A percentile compares a stretch with the other conserved stretches of the same genome.
These are phyloP conservation scores for Leptopilina myrica DNA, from an alignment of 2,888 invertebrate species.

Conservation along the genomic window DNA sequence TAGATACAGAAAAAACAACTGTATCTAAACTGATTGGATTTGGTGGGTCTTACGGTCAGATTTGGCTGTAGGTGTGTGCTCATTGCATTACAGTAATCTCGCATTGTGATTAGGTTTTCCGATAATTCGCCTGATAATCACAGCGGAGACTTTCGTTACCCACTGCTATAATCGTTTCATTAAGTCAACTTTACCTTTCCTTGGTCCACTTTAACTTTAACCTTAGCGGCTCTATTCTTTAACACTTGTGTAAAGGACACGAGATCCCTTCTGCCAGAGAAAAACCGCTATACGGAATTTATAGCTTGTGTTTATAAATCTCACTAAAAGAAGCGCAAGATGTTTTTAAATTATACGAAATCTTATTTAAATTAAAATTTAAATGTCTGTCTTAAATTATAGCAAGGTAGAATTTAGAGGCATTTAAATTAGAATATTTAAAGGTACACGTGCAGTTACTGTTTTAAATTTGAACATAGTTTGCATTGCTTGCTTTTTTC, in stretches of 20 bases:
- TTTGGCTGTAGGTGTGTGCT: conserved; percentile 44
- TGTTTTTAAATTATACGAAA: too few species aligned
- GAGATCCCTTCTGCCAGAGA: neutral
- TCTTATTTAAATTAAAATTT: conserved; percentile 17
- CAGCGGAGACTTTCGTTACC: conserved; percentile 40
- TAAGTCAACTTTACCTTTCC: conserved; percentile 52
- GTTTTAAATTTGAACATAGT: too few species aligned
- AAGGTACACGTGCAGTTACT: too few species aligned
- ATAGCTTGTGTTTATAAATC: neutral
- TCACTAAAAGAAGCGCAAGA: neutral
- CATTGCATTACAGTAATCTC: conserved; percentile 47
- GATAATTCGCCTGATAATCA: conserved; percentile 54
- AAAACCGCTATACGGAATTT: neutral
- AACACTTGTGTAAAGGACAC: conserved; percentile 5
- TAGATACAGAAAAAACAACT: conserved; percentile 9
- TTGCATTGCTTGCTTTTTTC: neutral
- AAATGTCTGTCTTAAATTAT: neutral
- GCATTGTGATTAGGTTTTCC: conserved; percentile 52
- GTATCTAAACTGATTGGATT: conserved; percentile 19
- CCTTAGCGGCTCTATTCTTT: conserved; percentile 8
- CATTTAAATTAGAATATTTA: conserved; percentile 21
- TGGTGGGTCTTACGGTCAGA: too few species aligned
- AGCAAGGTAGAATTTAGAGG: conserved; percentile 1
- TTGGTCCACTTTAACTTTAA: conserved; percentile 50
- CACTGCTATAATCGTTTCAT: conserved; percentile 52